Evolutionary conservation across 2,797 vertebrate species (phyloP).

Genomic region (Otolemur crassicaudatus): DNA sequence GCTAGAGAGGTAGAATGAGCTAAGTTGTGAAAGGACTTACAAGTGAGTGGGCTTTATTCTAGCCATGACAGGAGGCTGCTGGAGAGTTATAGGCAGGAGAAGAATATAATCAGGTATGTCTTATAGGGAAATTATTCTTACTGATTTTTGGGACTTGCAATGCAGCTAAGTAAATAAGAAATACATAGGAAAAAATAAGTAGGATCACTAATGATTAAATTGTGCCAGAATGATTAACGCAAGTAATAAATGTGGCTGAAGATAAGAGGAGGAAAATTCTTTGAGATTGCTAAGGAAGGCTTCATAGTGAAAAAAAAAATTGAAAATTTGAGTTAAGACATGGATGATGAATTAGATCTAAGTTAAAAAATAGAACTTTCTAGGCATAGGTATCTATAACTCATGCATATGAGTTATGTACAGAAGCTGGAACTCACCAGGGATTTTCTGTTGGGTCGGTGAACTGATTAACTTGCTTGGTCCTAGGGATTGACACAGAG

Average conservation of each 20-base stretch:
- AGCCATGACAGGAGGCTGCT: neutral
- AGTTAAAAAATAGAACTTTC: neutral
- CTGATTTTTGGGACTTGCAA: constrained; percentile 19
- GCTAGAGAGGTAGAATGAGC: neutral
- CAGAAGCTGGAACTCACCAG: neutral
- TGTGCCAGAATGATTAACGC: constrained; percentile 78
- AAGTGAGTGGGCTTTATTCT: neutral
- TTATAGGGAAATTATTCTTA: neutral
- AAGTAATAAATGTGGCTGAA: constrained; percentile 74
- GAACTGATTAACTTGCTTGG: neutral
- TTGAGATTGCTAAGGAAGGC: constrained; percentile 60
- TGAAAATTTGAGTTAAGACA: constrained; percentile 65
- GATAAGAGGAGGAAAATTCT: constrained; percentile 66
- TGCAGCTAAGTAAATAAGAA: constrained; percentile 68
- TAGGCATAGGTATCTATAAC: neutral
- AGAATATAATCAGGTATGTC: constrained; percentile 18
- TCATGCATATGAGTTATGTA: neutral
- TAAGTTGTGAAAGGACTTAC: neutral
- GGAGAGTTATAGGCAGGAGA: neutral
- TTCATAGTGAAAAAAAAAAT: constrained; percentile 62
- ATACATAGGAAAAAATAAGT: constrained; percentile 66
- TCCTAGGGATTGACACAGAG: neutral
- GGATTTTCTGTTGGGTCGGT: neutral
- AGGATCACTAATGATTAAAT: constrained; percentile 73
- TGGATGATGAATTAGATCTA: constrained; percentile 63